Evolutionary conservation across 92 coral and sea anemone species (phyloP), one percentile per base, ranked within the genome.

Genomic region (Palythoa grandiflora): DNA sequence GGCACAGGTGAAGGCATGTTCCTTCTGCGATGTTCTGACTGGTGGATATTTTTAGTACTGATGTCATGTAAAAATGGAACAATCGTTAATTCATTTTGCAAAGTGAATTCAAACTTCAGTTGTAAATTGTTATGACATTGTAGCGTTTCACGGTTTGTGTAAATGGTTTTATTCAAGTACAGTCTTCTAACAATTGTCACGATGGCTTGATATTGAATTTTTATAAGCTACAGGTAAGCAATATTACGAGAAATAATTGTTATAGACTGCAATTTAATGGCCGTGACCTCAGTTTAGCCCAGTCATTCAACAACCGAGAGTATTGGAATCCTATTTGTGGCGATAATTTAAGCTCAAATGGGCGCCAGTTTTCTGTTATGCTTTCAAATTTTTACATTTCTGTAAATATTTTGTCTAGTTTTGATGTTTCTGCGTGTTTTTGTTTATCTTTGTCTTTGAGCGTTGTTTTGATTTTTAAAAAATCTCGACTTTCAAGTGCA

Each of bases 11-110:
- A n/a, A n/a, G n/a, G n/a, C 83, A 63, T 70, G 17, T 37, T 21
- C 2, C 83, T 20, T 5, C 36, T 57, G 6, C 70, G 71, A 35
- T 12, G 28, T 57, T 78, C 20, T 57, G 21, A 78, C 15, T 78
- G 71, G 71, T 9, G 28, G 83, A 14, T 78, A 54, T 78, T 54
- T 78, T 57, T 78, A 78, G 83, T 50, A 53, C 83, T 63, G 9
- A 21, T 37, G 9, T 14, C 44, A 7, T 14, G 19, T 8, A 20
- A 11, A 1, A 47, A 20, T 54, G 52, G 39, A 20, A 36, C 48
- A 76, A 36, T 36, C 80, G 80, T 75, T 59, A 75, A 75, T 47
- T 47, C 80, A 75, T n/a, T 50, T 21, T 51, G 52, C 13, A 60
- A 48, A 38, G 38, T 74, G 63, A 28, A 51, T 48, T 37, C 9